Evolutionary conservation across 2,888 invertebrate species (phyloP), one percentile per base, ranked within the genome.

Genomic region (Diarsia brunnea): DNA sequence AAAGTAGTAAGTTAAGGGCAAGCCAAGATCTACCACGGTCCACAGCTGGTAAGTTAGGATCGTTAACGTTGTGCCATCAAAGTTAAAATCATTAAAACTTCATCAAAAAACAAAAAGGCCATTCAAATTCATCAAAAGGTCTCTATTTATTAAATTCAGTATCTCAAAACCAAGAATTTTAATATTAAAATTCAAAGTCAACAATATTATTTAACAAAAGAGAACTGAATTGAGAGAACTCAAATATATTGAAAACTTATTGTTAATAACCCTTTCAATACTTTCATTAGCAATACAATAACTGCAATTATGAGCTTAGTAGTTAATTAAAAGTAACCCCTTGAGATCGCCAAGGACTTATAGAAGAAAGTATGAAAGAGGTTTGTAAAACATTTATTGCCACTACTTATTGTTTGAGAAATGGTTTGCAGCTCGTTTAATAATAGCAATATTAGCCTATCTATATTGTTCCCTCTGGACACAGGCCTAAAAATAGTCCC

Each of bases 241-340:
- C 43, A 58, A 75, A 76, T 1, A 58, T 66, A 67, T 72, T 72
- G 51, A 53, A 80, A 81, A 70, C 45, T 80, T 65, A 68, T 64
- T 60, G 51, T 60, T 84, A 60, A 53, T 69, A 45, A 61, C 16
- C 27, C 53, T 16, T 69, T 67, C 64, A 71, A 72, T 81, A 19
- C 19, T 71, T 77, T 77, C 49, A 82, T 70, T 69, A 68, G n/a
- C 31, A 16, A 69, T 24, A 53, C 38, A 77, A 68, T 70, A 64
- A 68, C 43, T 55, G 45, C 49, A 72, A 73, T 55, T 61, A 49
- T 12, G 63, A 58, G 45, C 49, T 65, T 14, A 1, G 27, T 61
- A 68, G 69, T 58, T 81, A 76, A 77, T 73, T 68, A 58, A 53
- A 81, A 66, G 51, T 63, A 58, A 61, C n/a, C 31, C 19, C 47